Evolutionary conservation across 2,113 vertebrate species (phyloP), one percentile per base, ranked within the genome.

Genomic region (Gymnarchus niloticus): DNA sequence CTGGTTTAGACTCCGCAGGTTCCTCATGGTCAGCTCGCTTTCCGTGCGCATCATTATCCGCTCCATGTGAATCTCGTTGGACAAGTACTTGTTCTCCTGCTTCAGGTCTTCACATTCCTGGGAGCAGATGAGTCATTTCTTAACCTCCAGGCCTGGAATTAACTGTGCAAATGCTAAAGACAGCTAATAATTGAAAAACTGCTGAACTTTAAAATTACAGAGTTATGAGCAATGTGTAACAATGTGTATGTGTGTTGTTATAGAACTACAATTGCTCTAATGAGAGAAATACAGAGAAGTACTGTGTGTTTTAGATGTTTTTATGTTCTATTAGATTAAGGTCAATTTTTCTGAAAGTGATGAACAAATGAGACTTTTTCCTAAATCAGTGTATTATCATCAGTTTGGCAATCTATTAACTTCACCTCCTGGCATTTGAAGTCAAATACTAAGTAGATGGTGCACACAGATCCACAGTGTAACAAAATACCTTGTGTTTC

Each of bases 61-160:
- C 89, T 96, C 95, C 93, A 94, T 93, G 88, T 95, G 94, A 87
- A 95, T 94, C 88, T 95, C 94, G 1, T 92, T 94, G 4, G 90
- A 91, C 49, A 96, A 83, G 86, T 90, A 93, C 87, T 95, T 95
- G 90, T 96, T 96, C 87, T 95, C 93, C 85, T 93, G 94, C 84
- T 90, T 95, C 85, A 95, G 90, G 59, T 96, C 95, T 81, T 95
- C 94, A 28, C 95, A 95, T 91, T 96, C 94, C 95, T 96, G 90
- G 77, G 23, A 54, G 48, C 73, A 49, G 2, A 44, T 14, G 28
- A 23, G 17, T 17, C n/a, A 48, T 17, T 57, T 57, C 37, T 49
- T 37, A 78, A 6, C 10, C 51, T 0, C 9, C 12, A 5, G 46
- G n/a, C 25, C 46, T n/a, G 21, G 17, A 9, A 9, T 46, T 77